Evolutionary conservation across 2,797 vertebrate species (phyloP).

Genomic region (Sebastes taczanowskii): DNA sequence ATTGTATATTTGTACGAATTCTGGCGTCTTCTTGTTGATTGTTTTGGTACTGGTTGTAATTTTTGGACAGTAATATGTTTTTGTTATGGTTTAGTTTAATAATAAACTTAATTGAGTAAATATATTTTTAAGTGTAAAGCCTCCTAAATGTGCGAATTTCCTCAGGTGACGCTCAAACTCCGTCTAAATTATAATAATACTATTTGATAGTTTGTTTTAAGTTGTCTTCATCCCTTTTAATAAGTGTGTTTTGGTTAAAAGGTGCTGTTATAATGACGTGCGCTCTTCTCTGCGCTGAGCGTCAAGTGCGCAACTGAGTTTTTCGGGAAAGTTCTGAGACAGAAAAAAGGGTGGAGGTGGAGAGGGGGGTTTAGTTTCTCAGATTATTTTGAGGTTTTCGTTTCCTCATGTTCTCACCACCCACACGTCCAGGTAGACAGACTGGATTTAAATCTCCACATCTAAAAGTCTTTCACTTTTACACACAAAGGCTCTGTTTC

Average conservation of each 20-base stretch:
- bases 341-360: not conserved
- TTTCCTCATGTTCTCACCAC: not conserved
- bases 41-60: constrained; percentile 55
- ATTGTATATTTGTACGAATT: constrained; percentile 64
- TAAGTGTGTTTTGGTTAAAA: not conserved
- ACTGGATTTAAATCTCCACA: not conserved
- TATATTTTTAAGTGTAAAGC: not conserved
- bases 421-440: not conserved
- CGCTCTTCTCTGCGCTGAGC: constrained; percentile 6
- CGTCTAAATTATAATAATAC: rapidly evolving
- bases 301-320: constrained; percentile 32
- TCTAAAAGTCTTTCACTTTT: not conserved
- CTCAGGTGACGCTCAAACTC: rapidly evolving
- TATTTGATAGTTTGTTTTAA: no score
- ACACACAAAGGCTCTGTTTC: constrained; percentile 33
- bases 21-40: constrained; percentile 35
- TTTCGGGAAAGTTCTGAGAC: constrained; percentile 42
- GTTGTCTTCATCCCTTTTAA: not conserved
- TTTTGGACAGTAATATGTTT: constrained; percentile 52
- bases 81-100: constrained; percentile 59
- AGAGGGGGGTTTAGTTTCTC: not conserved
- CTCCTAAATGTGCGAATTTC: not conserved
- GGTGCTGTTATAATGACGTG: not conserved
- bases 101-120: not conserved
- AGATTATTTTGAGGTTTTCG: not conserved